A percentile compares a stretch with the other conserved stretches of the same genome.
Conservation (phyloP, 2,113 vertebrate species). For the Gallinago undulata region DNA sequence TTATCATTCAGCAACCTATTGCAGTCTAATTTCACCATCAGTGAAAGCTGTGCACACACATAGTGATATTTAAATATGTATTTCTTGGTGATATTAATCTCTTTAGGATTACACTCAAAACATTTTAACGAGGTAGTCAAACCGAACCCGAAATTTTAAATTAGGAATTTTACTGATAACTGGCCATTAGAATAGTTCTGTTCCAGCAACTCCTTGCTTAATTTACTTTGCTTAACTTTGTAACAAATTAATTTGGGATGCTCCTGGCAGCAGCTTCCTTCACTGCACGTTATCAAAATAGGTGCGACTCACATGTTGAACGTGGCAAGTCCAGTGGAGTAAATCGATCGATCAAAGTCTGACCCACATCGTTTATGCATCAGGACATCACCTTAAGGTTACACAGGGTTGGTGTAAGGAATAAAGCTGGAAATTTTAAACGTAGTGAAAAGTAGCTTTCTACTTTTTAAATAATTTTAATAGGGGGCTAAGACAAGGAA, state of each 20-base stretch:
- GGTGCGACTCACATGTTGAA: background rate
- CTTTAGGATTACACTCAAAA: background rate
- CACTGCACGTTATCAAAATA: background rate
- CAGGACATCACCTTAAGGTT: background rate
- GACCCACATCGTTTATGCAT: background rate
- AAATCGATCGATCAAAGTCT: background rate
- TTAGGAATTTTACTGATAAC: background rate
- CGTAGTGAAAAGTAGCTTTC: accelerated
- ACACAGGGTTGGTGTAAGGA: background rate
- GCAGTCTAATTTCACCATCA: background rate
- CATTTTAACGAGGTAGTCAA: background rate
- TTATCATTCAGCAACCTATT: background rate
- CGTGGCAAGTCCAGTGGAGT: background rate
- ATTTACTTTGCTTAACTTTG: background rate
- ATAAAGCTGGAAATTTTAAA: background rate
- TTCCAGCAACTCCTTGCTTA: background rate
- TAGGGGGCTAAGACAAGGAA: background rate
- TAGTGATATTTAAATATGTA: background rate
- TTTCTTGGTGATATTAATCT: background rate
- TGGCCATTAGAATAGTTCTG: background rate
- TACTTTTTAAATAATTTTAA: background rate
- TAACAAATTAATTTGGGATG: background rate
- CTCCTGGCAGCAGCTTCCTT: background rate
- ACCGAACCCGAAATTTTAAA: background rate
- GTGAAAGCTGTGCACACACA: background rate